Conservation (phyloP, 2,797 vertebrate genomes). For the Sphenodon punctatus region DNA sequence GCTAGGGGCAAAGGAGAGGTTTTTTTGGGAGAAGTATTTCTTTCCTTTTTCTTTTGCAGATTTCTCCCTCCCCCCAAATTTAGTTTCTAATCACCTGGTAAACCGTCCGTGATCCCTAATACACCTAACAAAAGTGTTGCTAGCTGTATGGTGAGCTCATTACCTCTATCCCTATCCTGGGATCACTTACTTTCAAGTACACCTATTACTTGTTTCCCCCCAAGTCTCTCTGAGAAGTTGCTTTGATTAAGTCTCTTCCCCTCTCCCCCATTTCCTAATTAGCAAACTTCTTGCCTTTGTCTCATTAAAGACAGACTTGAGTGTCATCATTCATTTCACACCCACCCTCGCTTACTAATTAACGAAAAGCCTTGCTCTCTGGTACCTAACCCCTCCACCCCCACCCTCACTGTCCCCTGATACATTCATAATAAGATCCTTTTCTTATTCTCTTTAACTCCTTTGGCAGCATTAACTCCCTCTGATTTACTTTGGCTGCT, state of each 20-base stretch:
- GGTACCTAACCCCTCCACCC: conserved; percentile 14
- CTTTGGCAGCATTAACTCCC: conserved; percentile 30
- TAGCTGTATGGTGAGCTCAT: not conserved
- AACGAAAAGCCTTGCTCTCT: not conserved
- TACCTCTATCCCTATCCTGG: rapidly evolving
- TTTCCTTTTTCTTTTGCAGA: not conserved
- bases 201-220: not conserved
- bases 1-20: not conserved
- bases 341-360: conserved; percentile 40
- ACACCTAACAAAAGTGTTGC: not conserved
- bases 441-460: conserved; percentile 33
- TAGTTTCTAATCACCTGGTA: not conserved
- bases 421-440: not conserved
- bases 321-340: conserved; percentile 33
- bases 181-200: not conserved
- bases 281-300: not conserved
- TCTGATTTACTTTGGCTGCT: not conserved
- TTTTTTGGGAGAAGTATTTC: not conserved
- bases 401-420: no score
- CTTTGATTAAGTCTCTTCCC: not conserved
- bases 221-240: not conserved
- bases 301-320: conserved; percentile 32
- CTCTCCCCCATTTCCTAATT: not conserved
- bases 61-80: not conserved
- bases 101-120: not conserved